Percentiles rank a stretch among this genome's conserved stretches.
phyloP scores from a whole-genome alignment of 2,888 invertebrate species.

The Dolichopus griseipennis region DNA sequence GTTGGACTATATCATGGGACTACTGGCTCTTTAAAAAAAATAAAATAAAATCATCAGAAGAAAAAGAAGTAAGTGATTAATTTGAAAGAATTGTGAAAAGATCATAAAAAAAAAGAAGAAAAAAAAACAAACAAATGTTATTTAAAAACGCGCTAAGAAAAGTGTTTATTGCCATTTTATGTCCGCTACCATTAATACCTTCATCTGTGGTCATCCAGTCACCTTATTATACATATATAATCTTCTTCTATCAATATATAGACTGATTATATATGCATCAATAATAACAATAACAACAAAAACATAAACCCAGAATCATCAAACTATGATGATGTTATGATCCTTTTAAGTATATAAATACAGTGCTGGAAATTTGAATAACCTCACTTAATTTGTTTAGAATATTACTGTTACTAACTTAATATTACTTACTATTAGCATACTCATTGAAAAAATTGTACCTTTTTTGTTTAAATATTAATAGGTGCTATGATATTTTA shows the following conservation, averaged over 20 bases:
- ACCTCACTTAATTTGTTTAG: too few relatives aligned
- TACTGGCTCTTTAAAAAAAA: neutral
- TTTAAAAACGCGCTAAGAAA: constrained; percentile 4
- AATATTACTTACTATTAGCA: too few relatives aligned
- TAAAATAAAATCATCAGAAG: neutral
- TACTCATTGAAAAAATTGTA: too few relatives aligned
- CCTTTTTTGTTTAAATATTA: too few relatives aligned
- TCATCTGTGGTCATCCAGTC: neutral
- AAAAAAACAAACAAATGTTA: neutral
- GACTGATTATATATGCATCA: neutral
- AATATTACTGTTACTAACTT: too few relatives aligned
- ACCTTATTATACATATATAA: neutral
- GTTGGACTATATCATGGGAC: too few relatives aligned
- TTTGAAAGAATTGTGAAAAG: neutral
- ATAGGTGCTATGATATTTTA: too few relatives aligned
- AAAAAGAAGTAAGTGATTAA: neutral
- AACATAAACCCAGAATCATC: too few relatives aligned
- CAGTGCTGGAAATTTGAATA: too few relatives aligned
- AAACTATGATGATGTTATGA: neutral
- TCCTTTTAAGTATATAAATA: too few relatives aligned
- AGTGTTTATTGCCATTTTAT: constrained; percentile 6
- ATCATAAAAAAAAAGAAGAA: too few relatives aligned
- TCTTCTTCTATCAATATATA: neutral
- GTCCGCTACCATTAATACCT: constrained; percentile 3
- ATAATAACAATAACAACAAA: neutral